Evolutionary conservation across 2,888 invertebrate species (phyloP), one percentile per base, ranked within the genome.

Genomic region (Homarus gammarus): DNA sequence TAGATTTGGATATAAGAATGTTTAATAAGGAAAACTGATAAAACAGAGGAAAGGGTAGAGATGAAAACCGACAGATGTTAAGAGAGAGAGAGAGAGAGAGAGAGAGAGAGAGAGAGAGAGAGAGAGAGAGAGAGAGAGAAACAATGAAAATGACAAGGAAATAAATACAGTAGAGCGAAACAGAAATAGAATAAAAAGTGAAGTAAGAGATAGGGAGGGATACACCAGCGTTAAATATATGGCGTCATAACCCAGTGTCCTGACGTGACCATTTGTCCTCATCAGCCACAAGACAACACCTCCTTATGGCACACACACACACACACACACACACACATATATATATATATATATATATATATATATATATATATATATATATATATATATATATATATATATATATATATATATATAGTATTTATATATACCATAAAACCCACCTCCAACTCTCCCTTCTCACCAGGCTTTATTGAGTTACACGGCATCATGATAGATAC

Each of bases 181-280:
- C n/a, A 36, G 40, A 38, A n/a, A 31, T n/a, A 61, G 18, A 64
- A n/a, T n/a, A 15, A 27, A 22, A 40, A n/a, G 2, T 10, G 15
- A 1, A 44, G 77, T 49, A 49, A 77, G 77, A 49, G 77, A 49
- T 38, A 22, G 68, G 27, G 82, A 44, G 68, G 27, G 44, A 27
- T n/a, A n/a, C 27, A 33, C 40, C n/a, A 40, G 18, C 82, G 27
- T 68, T 33, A 61, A 56, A 84, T 51, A 51, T 84, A 64, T 77
- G 75, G 27, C 31, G 75, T 40, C 75, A 31, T 75, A 75, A 75
- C 40, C 49, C 18, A 40, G 27, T 44, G 40, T 75, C 49, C 44
- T 27, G 44, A 75, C 44, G 44, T 33, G 44, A 40, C 44, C 83
- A 83, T 83, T 83, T 83, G 72, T 83, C 44, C 83, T 83, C 83